Evolutionary conservation across 2,888 invertebrate genomes (phyloP).

Genomic region (Malacosoma neustria): DNA sequence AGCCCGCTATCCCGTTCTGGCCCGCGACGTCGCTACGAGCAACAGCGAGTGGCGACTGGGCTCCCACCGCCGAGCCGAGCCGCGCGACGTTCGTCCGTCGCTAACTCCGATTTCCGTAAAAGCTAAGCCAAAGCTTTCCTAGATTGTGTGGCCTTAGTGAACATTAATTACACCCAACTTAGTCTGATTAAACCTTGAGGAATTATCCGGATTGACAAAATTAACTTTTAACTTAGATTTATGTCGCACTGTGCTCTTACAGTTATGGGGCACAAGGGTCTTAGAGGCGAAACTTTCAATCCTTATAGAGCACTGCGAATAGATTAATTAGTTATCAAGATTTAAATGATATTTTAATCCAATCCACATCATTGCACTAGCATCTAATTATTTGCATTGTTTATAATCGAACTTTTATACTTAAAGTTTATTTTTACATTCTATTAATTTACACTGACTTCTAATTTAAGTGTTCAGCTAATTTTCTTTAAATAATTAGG

Average conservation of each 20-base stretch:
- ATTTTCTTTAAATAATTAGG: no score
- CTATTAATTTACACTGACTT: no score
- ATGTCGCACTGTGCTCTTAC: conserved; percentile 36
- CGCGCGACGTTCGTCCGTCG: conserved; percentile 25
- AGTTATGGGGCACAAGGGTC: conserved; percentile 11
- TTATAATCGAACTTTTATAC: no score
- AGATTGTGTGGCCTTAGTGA: conserved; percentile 72
- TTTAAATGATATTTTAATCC: no score
- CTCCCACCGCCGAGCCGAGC: conserved; percentile 6
- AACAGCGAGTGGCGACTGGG: conserved; percentile 12
- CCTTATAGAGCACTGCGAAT: neutral
- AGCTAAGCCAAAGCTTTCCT: conserved; percentile 66
- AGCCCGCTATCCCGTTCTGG: conserved; percentile 10
- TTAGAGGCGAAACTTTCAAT: conserved; percentile 12
- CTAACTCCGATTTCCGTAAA: conserved; percentile 51
- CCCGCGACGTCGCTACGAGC: conserved; percentile 17
- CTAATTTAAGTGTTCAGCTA: no score
- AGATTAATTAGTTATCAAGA: no score
- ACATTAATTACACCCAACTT: conserved; percentile 74
- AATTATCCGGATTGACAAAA: conserved; percentile 74
- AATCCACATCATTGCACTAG: no score
- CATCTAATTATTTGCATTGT: no score
- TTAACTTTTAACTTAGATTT: conserved; percentile 74
- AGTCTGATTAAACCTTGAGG: conserved; percentile 74
- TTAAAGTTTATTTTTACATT: no score